These are phyloP conservation scores for Tipula vernalis DNA, from an alignment of 2,888 invertebrate genomes.

Conservation along the genomic window DNA sequence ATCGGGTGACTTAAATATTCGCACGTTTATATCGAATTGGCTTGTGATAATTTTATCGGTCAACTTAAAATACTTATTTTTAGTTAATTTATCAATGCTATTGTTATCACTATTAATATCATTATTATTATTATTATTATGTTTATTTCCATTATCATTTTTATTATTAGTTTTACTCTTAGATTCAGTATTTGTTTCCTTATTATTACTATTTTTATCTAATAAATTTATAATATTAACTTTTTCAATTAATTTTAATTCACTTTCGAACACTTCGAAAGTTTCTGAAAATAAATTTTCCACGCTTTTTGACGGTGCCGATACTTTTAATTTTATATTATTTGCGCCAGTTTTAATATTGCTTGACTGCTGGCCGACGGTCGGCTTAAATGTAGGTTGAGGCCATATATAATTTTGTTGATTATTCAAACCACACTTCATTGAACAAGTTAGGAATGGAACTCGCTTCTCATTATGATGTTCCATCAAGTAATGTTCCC, in stretches of 20 bases:
- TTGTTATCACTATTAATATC: constrained; percentile 12
- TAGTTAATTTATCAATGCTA: constrained; percentile 11
- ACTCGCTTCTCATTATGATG: constrained; percentile 34
- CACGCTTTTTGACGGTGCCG: constrained; percentile 27
- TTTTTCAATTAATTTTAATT: constrained; percentile 29
- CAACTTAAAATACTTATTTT: constrained; percentile 5
- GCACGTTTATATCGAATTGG: constrained; percentile 32
- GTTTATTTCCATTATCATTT: not conserved
- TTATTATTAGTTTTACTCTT: not conserved
- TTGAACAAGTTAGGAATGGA: constrained; percentile 61
- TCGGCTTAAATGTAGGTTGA: constrained; percentile 58
- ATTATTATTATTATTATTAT: constrained; percentile 7
- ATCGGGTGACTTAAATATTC: constrained; percentile 42
- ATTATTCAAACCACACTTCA: constrained; percentile 55
- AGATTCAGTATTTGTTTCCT: not conserved
- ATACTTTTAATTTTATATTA: constrained; percentile 27
- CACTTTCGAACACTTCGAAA: constrained; percentile 30
- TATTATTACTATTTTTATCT: constrained; percentile 11
- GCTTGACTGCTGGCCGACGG: constrained; percentile 38
- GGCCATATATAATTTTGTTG: constrained; percentile 56
- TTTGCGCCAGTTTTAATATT: constrained; percentile 20
- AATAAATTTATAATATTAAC: constrained; percentile 20
- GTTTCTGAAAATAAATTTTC: constrained; percentile 26
- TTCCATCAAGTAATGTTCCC: constrained; percentile 34
- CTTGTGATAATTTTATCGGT: not conserved